Base-by-base conservation (phyloP, 2,888 invertebrate species). In the Brachypterus glaber region DNA sequence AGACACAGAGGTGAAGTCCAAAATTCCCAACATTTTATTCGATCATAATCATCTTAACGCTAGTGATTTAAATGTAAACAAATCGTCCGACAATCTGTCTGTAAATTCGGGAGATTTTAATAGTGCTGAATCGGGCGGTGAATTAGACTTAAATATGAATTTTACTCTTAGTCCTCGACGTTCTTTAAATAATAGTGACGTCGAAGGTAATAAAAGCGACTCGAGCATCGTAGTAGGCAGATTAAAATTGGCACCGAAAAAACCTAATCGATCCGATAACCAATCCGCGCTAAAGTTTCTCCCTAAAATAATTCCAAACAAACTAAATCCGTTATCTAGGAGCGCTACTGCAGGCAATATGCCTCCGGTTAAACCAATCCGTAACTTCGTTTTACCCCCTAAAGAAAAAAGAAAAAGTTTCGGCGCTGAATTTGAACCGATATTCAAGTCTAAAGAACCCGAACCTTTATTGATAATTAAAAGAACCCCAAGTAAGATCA, bases 1-100 rank as follows among this genome's bases (percentile, higher is more conserved):
- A 39, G 80, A 81, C 65, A 81, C 81, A 51, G 82, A 82, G 79
- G 82, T 81, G 76, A 72, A 73, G 66, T 47, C 40, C 38, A 47
- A 48, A 34, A 27, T 38, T 36, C 45, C 43, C 18, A 40, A 43
- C 25, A 34, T 46, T 29, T 33, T 45, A 39, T 43, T 42, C 37
- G 32, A 41, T 40, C 36, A 33, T 30, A 39, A 44, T 39, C 45
- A 41, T 34, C 40, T 44, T 30, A 39, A 18, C 29, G 37, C 40
- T 35, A 39, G 39, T 29, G 48, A 39, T 27, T 39, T 33, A 33
- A 42, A 35, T 26, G 38, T 51, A 42, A 48, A 53, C 45, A 58
- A 53, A 45, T 62, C 63, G 3, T 51, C 57, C 16, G 59, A 59
- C 48, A 60, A 55, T 39, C 24, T 54, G 13, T 61, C 61, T 1